Conservation (phyloP, 1,140 invertebrate genomes). For the Lithobius niger region DNA sequence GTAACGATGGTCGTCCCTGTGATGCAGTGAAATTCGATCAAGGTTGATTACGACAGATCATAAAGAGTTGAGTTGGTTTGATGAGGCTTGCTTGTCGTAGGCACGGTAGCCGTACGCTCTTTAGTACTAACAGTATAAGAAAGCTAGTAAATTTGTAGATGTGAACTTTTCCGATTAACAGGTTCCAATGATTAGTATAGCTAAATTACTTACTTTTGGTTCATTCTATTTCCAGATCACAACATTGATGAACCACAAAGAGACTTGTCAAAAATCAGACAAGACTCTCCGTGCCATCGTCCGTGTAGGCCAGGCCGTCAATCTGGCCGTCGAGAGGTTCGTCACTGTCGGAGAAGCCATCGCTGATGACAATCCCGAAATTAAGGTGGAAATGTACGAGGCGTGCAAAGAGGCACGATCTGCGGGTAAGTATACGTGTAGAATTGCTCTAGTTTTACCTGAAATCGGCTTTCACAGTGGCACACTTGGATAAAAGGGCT, state of each 20-base stretch:
- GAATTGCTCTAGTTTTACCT: too few species aligned
- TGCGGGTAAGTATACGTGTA: slow-evolving; percentile 61
- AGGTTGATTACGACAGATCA: too few species aligned
- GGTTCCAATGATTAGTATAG: slow-evolving; percentile 25
- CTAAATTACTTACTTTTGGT: slow-evolving; percentile 4
- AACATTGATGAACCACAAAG: slow-evolving; percentile 58
- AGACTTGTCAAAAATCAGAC: slow-evolving; percentile 38
- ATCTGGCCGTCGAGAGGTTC: slow-evolving; percentile 91
- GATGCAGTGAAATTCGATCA: too few species aligned
- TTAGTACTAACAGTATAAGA: too few species aligned
- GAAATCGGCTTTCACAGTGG: too few species aligned
- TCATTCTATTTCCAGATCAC: slow-evolving; percentile 58
- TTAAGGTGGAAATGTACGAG: slow-evolving; percentile 92
- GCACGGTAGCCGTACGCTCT: too few species aligned
- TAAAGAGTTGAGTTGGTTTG: too few species aligned
- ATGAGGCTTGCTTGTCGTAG: too few species aligned
- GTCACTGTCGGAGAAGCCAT: slow-evolving; percentile 96
- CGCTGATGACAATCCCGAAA: slow-evolving; percentile 93
- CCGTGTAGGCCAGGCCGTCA: slow-evolving; percentile 86
- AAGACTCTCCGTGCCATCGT: slow-evolving; percentile 57
- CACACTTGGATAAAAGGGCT: too few species aligned
- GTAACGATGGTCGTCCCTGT: too few species aligned
- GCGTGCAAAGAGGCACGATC: slow-evolving; percentile 91
- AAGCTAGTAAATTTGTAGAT: too few species aligned
- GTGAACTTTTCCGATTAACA: slow-evolving; percentile 21